These are phyloP conservation scores for Quadriops clusia DNA, from an alignment of 2,888 invertebrate genomes.

Conservation along the genomic window DNA sequence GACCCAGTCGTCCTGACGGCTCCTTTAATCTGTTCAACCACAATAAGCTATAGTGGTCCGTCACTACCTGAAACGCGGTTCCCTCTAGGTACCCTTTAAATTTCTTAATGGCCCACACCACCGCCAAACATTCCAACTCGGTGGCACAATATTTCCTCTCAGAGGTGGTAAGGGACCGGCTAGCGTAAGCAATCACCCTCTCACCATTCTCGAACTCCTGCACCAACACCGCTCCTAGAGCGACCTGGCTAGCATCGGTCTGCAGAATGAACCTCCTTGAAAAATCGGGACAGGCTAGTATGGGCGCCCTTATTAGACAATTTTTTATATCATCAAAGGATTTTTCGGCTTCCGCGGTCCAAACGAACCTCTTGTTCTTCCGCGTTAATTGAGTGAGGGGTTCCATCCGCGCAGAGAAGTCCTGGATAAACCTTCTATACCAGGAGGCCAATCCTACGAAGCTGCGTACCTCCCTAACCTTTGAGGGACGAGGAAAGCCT, in stretches of 20 bases:
- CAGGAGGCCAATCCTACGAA: slow-evolving; percentile 15
- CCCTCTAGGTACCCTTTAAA: slow-evolving; percentile 16
- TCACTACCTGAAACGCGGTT: slow-evolving; percentile 9
- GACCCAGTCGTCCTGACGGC: slow-evolving; percentile 11
- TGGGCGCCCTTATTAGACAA: slow-evolving; percentile 7
- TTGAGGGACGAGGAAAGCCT: slow-evolving; percentile 13
- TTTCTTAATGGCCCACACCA: slow-evolving; percentile 12
- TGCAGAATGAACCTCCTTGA: slow-evolving; percentile 7
- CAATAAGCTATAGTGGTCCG: slow-evolving; percentile 12
- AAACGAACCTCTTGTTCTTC: slow-evolving; percentile 10
- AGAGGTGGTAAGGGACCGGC: slow-evolving; percentile 8
- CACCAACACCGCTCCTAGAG: slow-evolving; percentile 9
- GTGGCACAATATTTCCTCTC: slow-evolving; percentile 13
- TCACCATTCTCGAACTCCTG: slow-evolving; percentile 6
- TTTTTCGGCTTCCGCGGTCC: slow-evolving; percentile 6
- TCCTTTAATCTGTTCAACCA: slow-evolving; percentile 12
- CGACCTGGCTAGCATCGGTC: slow-evolving; percentile 8
- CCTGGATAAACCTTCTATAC: slow-evolving; percentile 14
- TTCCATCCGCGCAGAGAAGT: slow-evolving; percentile 10
- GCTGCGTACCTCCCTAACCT: slow-evolving; percentile 12
- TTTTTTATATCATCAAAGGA: slow-evolving; percentile 10
- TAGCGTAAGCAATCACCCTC: slow-evolving; percentile 9
- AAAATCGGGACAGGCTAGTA: slow-evolving; percentile 12
- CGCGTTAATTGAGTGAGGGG: slow-evolving; percentile 12
- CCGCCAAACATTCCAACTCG: slow-evolving; percentile 14